Percentiles rank a stretch among this genome's conserved stretches.
phyloP scores from a whole-genome alignment of 2,888 invertebrate genomes.

The Luperina testacea region DNA sequence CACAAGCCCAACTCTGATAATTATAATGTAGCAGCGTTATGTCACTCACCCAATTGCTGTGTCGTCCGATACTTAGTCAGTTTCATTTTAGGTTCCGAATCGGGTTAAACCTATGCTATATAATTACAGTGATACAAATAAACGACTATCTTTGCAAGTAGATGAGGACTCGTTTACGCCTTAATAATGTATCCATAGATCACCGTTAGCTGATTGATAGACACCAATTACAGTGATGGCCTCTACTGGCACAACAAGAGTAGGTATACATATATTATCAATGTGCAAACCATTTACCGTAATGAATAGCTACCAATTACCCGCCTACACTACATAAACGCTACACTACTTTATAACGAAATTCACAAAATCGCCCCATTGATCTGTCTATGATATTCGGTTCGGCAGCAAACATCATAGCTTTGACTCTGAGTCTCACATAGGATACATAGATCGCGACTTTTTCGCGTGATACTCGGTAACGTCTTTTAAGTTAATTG shows the following conservation, averaged over 20 bases:
- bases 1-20: too few relatives aligned
- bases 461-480: neutral
- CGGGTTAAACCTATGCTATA: neutral
- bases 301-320: conserved; percentile 44
- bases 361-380: conserved; percentile 13
- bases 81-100: neutral
- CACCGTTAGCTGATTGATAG: conserved; percentile 19
- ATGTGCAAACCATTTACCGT: conserved; percentile 44
- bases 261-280: too few relatives aligned
- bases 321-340: conserved; percentile 35
- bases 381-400: neutral
- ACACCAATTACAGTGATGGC: conserved; percentile 37
- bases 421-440: neutral
- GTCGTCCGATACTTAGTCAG: neutral
- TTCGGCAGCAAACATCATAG: neutral
- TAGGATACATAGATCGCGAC: neutral
- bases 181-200: neutral
- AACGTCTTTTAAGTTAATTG: neutral
- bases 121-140: neutral
- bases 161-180: neutral
- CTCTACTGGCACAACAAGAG: conserved; percentile 9
- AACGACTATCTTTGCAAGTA: neutral
- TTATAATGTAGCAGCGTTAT: neutral
- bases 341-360: neutral
- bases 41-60: neutral